Conservation (phyloP, 2,113 vertebrate genomes). For the Labeo rohita region DNA sequence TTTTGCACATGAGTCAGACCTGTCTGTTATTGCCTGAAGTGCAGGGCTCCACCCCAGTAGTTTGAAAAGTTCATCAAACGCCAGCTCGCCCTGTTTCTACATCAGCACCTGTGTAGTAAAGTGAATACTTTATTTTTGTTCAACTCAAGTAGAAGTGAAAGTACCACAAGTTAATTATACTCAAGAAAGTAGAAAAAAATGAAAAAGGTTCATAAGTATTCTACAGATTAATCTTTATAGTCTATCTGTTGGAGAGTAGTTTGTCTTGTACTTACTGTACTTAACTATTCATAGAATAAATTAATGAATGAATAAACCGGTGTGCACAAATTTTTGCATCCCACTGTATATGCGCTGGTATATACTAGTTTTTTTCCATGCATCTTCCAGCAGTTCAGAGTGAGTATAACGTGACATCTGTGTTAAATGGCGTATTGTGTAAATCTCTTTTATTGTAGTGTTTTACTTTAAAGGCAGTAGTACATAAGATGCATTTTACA, state of each 20-base stretch:
- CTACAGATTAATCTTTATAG: background rate
- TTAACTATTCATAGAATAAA: background rate
- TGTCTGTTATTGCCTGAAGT: too few relatives aligned
- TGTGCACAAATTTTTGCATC: background rate
- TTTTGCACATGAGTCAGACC: background rate
- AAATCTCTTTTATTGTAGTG: background rate
- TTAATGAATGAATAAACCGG: background rate
- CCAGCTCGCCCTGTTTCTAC: too few relatives aligned
- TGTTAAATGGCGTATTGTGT: background rate
- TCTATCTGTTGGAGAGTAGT: background rate
- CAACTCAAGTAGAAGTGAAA: too few relatives aligned
- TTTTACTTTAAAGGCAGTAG: background rate
- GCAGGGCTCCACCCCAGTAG: too few relatives aligned
- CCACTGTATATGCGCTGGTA: background rate
- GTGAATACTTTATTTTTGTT: too few relatives aligned
- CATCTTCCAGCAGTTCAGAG: background rate
- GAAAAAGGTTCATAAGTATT: too few relatives aligned
- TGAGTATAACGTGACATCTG: background rate
- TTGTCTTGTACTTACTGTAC: background rate
- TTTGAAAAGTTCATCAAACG: too few relatives aligned
- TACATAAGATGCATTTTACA: background rate
- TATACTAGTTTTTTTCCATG: background rate
- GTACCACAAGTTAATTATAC: too few relatives aligned
- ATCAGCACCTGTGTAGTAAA: too few relatives aligned
- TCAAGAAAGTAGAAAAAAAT: too few relatives aligned